A percentile compares a stretch with the other conserved stretches of the same genome.
Conservation (phyloP, 2,888 invertebrate genomes). For the Sericinus montela region DNA sequence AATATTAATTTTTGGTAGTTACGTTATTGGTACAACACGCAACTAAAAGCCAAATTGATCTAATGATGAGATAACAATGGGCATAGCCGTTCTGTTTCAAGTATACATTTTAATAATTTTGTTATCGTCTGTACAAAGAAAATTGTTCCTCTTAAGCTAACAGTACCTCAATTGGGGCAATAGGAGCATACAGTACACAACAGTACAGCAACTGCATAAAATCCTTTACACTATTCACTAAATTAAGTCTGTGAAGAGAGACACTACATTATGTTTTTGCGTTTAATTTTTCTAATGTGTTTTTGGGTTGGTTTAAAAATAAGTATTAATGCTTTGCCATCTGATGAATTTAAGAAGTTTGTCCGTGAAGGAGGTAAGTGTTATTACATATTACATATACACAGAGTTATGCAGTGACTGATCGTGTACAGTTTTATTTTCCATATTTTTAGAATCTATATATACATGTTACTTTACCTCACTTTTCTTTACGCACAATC, state of each 20-base stretch:
- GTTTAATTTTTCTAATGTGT: conserved; percentile 35
- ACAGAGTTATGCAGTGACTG: no score
- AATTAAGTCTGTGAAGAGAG: conserved; percentile 30
- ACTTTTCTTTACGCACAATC: no score
- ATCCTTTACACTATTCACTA: conserved; percentile 41
- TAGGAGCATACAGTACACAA: conserved; percentile 57
- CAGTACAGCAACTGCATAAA: conserved; percentile 56
- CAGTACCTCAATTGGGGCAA: conserved; percentile 63
- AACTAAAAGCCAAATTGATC: no score
- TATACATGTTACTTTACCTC: no score
- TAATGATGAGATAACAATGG: no score
- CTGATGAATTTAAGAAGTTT: conserved; percentile 47
- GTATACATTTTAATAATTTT: conserved; percentile 19
- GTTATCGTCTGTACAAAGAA: conserved; percentile 47
- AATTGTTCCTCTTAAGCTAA: conserved; percentile 54
- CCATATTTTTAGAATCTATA: no score
- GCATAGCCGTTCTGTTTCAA: no score
- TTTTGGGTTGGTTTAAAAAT: conserved; percentile 42
- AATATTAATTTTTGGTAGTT: no score
- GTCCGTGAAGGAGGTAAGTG: conserved; percentile 47
- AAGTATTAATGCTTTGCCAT: conserved; percentile 35
- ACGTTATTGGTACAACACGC: no score
- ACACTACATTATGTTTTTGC: conserved; percentile 27
- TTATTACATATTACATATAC: no score
- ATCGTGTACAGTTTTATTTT: no score